phyloP scores from a whole-genome alignment of 2,113 vertebrate genomes.

The Megaceryle maxima region DNA sequence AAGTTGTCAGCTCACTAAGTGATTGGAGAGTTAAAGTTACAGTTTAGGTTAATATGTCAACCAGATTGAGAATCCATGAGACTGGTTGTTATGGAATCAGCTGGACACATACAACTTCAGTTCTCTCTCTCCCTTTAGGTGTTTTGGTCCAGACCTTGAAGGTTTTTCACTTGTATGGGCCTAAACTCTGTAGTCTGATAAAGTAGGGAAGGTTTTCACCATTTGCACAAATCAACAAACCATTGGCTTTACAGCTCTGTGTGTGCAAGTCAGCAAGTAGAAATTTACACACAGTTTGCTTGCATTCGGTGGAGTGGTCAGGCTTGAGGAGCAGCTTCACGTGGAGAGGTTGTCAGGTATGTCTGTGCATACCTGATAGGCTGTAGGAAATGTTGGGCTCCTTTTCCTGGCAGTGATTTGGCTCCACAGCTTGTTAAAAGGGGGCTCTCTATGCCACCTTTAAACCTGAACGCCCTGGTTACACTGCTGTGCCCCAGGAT shows the following conservation, averaged over 20 bases:
- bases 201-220: not conserved
- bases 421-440: accelerated
- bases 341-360: not conserved
- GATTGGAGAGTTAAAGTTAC: not conserved
- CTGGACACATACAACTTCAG: too few relatives aligned
- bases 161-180: not conserved
- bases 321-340: not conserved
- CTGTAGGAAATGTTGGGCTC: not conserved
- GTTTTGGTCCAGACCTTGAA: not conserved
- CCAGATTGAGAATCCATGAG: not conserved
- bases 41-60: not conserved
- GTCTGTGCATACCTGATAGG: not conserved
- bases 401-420: not conserved
- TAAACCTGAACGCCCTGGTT: not conserved
- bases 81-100: not conserved
- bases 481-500: not conserved
- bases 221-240: not conserved
- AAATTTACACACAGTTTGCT: not conserved
- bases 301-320: not conserved
- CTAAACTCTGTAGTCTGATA: not conserved
- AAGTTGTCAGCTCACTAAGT: not conserved
- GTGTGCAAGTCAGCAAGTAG: not conserved
- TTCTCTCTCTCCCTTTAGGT: not conserved
- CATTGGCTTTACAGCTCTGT: not conserved
- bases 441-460: not conserved